Conservation (phyloP, 37 sponge, comb jelly and placozoan genomes). For the Halisarca cf. caerulea region DNA sequence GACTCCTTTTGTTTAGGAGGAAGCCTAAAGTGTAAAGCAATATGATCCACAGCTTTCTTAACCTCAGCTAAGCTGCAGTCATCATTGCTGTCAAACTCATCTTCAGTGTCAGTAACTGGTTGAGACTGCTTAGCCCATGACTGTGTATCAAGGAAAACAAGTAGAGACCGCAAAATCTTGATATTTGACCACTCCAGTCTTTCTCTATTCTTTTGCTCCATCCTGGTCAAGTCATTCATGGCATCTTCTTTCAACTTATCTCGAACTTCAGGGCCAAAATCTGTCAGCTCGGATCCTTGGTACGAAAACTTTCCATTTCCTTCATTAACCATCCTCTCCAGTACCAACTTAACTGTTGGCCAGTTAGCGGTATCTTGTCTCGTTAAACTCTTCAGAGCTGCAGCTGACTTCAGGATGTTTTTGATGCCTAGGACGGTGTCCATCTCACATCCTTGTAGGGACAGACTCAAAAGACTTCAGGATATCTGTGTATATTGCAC, state of each 20-base stretch:
- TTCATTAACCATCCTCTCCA: slow-evolving; percentile 20
- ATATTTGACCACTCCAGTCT: slow-evolving; percentile 50
- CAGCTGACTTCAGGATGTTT: slow-evolving; percentile 45
- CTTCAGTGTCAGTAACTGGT: not conserved
- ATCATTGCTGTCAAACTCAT: not conserved
- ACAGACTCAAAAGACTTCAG: slow-evolving; percentile 63
- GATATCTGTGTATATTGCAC: slow-evolving; percentile 52
- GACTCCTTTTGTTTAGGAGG: slow-evolving; percentile 46
- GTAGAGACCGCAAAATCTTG: slow-evolving; percentile 40
- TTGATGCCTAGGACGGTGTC: slow-evolving; percentile 46
- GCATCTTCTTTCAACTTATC: not conserved
- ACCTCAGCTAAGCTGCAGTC: slow-evolving; percentile 17
- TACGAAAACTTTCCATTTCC: slow-evolving; percentile 26
- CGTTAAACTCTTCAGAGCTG: slow-evolving; percentile 33
- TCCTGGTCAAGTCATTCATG: slow-evolving; percentile 25
- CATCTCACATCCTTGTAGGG: slow-evolving; percentile 37
- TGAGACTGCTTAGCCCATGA: slow-evolving; percentile 15
- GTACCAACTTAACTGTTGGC: slow-evolving; percentile 49
- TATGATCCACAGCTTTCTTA: slow-evolving; percentile 41
- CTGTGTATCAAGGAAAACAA: slow-evolving; percentile 47
- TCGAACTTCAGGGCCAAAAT: slow-evolving; percentile 2
- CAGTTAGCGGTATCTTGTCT: slow-evolving; percentile 39
- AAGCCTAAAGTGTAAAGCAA: slow-evolving; percentile 18
- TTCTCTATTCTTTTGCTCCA: slow-evolving; percentile 33
- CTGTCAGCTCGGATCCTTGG: slow-evolving; percentile 40